Percentiles rank a stretch among this genome's conserved stretches.
Conservation (phyloP, 2,888 invertebrate genomes). For the Parapristionchus giblindavisi region DNA sequence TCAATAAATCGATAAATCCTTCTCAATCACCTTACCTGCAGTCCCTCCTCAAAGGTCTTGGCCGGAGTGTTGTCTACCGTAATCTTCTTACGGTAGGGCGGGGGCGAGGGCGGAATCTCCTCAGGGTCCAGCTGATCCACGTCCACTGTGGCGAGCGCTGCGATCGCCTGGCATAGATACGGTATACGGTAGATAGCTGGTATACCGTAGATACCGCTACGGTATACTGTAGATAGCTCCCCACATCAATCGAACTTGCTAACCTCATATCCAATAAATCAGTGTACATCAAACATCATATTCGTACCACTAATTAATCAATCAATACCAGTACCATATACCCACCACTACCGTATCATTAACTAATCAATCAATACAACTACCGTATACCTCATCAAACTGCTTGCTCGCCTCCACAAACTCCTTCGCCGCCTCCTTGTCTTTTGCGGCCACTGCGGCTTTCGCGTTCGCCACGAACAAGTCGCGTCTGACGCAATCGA, state of each 20-base stretch:
- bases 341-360: not conserved
- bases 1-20: not conserved
- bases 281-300: not conserved
- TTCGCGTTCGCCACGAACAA: constrained; percentile 52
- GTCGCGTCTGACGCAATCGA: constrained; percentile 23
- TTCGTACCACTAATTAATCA: not conserved
- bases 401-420: constrained; percentile 53
- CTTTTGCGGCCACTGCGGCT: constrained; percentile 51
- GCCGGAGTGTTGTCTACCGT: constrained; percentile 33
- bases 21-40: constrained; percentile 1
- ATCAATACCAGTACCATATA: not conserved
- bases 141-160: constrained; percentile 46
- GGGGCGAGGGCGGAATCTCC: constrained; percentile 63
- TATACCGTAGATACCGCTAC: too few relatives aligned
- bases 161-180: constrained; percentile 54
- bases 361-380: not conserved
- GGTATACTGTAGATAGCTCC: too few relatives aligned
- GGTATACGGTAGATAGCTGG: too few relatives aligned
- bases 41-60: constrained; percentile 31
- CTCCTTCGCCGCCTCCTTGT: constrained; percentile 54
- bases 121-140: constrained; percentile 58
- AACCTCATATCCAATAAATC: not conserved
- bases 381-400: constrained; percentile 57
- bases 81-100: constrained; percentile 51
- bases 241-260: too few relatives aligned